These are phyloP conservation scores for Oscheius sp. DNA, from an alignment of 2,888 invertebrate species.

Conservation along the genomic window DNA sequence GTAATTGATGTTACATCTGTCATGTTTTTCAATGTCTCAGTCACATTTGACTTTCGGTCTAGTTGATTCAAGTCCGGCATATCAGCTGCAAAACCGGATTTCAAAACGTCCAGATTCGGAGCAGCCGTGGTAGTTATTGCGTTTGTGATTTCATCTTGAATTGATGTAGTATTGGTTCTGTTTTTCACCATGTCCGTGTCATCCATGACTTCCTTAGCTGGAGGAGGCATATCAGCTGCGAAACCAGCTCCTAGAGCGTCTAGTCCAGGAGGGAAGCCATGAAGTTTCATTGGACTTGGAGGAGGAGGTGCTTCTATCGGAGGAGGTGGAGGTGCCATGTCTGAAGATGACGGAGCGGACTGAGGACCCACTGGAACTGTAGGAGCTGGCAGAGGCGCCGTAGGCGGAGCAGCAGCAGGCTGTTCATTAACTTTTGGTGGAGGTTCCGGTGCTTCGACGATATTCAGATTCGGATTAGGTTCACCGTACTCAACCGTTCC, in stretches of 20 bases:
- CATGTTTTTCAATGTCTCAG: no score
- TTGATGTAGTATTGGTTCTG: background rate
- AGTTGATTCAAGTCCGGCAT: background rate
- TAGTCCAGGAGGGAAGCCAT: background rate
- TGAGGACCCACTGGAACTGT: background rate
- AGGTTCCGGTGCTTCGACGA: conserved; percentile 15
- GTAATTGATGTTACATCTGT: background rate
- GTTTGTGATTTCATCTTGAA: background rate
- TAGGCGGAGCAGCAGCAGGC: background rate
- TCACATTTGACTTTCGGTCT: no score
- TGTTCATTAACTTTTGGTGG: conserved; percentile 11
- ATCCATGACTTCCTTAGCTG: background rate
- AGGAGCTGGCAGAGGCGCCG: background rate
- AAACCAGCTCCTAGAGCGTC: conserved; percentile 7
- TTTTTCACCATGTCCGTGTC: background rate
- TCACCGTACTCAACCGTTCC: background rate
- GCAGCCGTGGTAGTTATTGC: background rate
- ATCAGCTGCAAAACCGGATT: conserved; percentile 22
- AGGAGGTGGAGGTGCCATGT: background rate
- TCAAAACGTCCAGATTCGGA: background rate
- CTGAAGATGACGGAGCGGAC: background rate
- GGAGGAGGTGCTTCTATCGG: background rate
- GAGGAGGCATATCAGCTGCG: conserved; percentile 28
- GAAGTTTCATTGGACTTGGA: background rate
- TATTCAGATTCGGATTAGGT: background rate